These are phyloP conservation scores for Osedax frankpressi DNA, from an alignment of 2,888 invertebrate species.

Conservation along the genomic window DNA sequence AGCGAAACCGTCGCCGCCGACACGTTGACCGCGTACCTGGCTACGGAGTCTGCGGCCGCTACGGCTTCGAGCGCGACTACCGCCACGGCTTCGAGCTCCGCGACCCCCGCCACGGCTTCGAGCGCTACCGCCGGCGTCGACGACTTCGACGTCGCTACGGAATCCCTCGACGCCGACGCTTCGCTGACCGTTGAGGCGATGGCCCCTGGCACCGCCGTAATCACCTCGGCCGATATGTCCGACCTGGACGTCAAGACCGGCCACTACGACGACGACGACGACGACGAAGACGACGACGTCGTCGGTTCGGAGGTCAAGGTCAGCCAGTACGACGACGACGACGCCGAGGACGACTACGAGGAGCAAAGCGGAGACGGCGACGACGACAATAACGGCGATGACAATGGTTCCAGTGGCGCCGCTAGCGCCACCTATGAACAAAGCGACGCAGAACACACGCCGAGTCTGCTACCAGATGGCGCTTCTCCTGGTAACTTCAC, in stretches of 20 bases:
- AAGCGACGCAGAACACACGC: too few relatives aligned
- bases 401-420: neutral
- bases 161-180: neutral
- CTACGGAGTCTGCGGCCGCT: conserved; percentile 24
- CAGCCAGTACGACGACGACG: neutral
- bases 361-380: neutral
- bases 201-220: neutral
- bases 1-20: conserved; percentile 36
- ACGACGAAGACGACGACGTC: neutral
- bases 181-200: neutral
- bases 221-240: neutral
- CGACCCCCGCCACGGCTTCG: too few relatives aligned
- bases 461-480: neutral
- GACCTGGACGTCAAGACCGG: neutral
- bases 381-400: conserved; percentile 1
- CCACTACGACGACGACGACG: neutral
- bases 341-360: neutral
- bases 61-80: neutral
- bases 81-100: neutral
- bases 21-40: conserved; percentile 36
- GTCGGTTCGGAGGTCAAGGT: neutral
- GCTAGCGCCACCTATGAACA: conserved; percentile 16
- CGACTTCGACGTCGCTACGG: neutral
- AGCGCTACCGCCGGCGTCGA: neutral
- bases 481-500: conserved; percentile 7